These are phyloP conservation scores for Drosophila kurseongensis DNA, from an alignment of 1,140 invertebrate species.

Conservation along the genomic window DNA sequence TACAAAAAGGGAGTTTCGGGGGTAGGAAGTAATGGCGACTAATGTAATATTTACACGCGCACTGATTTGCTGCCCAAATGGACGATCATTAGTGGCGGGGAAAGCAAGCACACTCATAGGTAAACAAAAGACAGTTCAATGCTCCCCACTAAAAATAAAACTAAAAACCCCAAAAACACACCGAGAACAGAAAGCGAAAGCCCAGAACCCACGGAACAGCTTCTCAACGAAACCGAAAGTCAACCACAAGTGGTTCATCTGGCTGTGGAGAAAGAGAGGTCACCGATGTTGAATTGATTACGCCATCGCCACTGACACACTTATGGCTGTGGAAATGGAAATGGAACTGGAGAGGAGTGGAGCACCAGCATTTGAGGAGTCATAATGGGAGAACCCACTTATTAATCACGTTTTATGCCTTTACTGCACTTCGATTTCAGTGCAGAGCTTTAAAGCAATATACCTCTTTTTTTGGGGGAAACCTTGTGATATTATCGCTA, in stretches of 20 bases:
- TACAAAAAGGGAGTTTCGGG: neutral
- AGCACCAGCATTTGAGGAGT: neutral
- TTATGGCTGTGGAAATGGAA: constrained; percentile 15
- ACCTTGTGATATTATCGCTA: constrained; percentile 35
- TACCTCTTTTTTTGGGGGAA: constrained; percentile 8
- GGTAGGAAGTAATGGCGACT: constrained; percentile 35
- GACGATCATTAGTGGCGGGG: constrained; percentile 41
- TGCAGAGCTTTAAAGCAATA: constrained; percentile 25
- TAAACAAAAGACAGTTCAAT: constrained; percentile 52
- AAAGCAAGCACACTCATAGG: constrained; percentile 1
- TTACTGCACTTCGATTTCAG: constrained; percentile 23
- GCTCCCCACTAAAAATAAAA: constrained; percentile 31
- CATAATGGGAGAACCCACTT: constrained; percentile 3
- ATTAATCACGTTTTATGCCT: constrained; percentile 38
- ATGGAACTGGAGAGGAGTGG: constrained; percentile 2
- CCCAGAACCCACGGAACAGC: constrained; percentile 49
- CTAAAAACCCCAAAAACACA: constrained; percentile 26
- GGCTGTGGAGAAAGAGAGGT: constrained; percentile 27
- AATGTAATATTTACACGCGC: constrained; percentile 76
- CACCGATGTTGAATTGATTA: constrained; percentile 56
- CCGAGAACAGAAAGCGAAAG: constrained; percentile 14
- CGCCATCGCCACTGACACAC: constrained; percentile 46
- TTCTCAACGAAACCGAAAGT: constrained; percentile 69
- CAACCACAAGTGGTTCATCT: constrained; percentile 59
- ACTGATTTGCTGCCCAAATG: constrained; percentile 18